Conservation (phyloP, 2,797 vertebrate genomes). For the Spinus pinus region DNA sequence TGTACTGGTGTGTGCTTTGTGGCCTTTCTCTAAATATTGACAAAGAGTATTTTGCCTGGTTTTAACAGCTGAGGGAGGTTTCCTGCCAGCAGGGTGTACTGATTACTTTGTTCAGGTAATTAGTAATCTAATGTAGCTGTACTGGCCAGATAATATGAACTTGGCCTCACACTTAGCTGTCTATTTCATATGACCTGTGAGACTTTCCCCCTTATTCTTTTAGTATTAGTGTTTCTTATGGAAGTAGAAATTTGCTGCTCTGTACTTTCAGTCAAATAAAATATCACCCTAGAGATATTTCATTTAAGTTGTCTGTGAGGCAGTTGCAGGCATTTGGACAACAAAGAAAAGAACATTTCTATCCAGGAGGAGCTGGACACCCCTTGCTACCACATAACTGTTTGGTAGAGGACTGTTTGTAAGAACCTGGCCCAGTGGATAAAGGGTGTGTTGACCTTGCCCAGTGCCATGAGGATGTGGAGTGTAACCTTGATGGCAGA, state of each 20-base stretch:
- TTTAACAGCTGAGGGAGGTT: not conserved
- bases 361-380: not conserved
- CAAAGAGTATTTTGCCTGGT: not conserved
- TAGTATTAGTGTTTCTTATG: not conserved
- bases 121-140: not conserved
- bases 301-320: not conserved
- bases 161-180: not conserved
- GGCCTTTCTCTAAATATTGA: not conserved
- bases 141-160: not conserved
- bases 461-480: not conserved
- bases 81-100: not conserved
- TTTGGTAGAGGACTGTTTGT: not conserved
- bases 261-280: not conserved
- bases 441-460: not conserved
- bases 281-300: not conserved
- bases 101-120: not conserved
- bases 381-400: not conserved
- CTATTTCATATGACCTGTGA: not conserved
- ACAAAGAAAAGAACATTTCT: rapidly evolving
- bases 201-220: not conserved
- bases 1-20: not conserved
- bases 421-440: not conserved
- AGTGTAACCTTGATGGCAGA: not conserved
- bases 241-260: not conserved
- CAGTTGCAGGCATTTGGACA: not conserved